phyloP scores from a whole-genome alignment of 2,113 vertebrate species.

The Daphoenositta chrysoptera region DNA sequence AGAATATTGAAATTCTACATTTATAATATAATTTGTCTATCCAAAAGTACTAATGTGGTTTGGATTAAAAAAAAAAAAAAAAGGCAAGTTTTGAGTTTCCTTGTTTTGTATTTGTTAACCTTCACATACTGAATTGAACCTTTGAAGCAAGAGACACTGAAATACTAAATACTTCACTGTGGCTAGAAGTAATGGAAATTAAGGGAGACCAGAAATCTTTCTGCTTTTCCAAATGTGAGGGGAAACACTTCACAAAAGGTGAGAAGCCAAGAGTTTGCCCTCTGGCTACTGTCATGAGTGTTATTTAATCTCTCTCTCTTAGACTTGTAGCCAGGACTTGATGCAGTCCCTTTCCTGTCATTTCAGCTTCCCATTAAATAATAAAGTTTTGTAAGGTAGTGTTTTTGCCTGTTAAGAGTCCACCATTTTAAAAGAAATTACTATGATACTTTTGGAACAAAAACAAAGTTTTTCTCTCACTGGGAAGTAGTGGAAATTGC shows the following conservation, averaged over 20 bases:
- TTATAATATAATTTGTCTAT: slow-evolving; percentile 66
- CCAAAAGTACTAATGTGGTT: slow-evolving; percentile 62
- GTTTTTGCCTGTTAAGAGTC: not conserved
- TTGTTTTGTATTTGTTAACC: slow-evolving; percentile 39
- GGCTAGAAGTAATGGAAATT: not conserved
- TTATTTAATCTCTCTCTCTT: not conserved
- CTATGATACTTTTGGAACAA: not conserved
- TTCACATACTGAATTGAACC: not conserved
- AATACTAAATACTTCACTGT: not conserved
- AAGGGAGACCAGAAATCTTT: not conserved
- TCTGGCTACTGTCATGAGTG: not conserved
- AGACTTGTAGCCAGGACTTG: not conserved
- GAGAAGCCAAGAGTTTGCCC: not conserved
- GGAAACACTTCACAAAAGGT: not conserved
- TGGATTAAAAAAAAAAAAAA: slow-evolving; percentile 32
- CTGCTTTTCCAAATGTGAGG: not conserved
- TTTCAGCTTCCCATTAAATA: slow-evolving; percentile 1
- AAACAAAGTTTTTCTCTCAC: not conserved
- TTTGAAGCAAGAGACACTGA: not conserved
- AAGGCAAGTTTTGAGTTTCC: slow-evolving; percentile 13
- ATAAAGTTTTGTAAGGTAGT: not conserved
- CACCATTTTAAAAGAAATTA: not conserved
- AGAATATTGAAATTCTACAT: slow-evolving; percentile 59
- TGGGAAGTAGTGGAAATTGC: not conserved
- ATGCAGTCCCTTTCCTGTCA: not conserved